phyloP scores from a whole-genome alignment of 2,888 invertebrate species.

The Flexamia atlantica region DNA sequence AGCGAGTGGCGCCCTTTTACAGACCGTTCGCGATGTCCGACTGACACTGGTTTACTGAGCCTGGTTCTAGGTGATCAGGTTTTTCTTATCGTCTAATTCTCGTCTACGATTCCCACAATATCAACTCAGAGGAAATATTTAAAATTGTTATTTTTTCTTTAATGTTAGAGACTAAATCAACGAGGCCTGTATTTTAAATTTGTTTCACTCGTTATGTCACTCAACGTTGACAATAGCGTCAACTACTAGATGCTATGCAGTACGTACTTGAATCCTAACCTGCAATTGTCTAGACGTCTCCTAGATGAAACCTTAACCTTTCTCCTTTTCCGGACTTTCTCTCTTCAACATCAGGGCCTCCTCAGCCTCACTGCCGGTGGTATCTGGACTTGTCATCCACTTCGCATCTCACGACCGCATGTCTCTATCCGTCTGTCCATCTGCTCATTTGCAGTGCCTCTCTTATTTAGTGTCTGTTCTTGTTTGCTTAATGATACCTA shows the following conservation, averaged over 20 bases:
- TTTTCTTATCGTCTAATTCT: background rate
- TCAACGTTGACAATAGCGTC: too few relatives aligned
- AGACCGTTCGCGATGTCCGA: background rate
- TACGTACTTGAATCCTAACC: too few relatives aligned
- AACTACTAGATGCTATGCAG: too few relatives aligned
- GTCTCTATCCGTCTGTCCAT: slow-evolving; percentile 48
- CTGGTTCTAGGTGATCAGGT: background rate
- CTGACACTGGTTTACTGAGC: background rate
- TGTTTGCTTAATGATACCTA: slow-evolving; percentile 52
- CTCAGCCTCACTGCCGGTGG: background rate
- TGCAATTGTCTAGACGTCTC: too few relatives aligned
- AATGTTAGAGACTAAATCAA: too few relatives aligned
- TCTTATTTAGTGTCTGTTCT: slow-evolving; percentile 45
- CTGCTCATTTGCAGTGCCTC: slow-evolving; percentile 54
- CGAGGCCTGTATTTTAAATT: too few relatives aligned
- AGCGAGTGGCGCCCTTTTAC: background rate
- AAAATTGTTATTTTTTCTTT: too few relatives aligned
- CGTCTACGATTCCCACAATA: too few relatives aligned
- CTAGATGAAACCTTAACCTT: too few relatives aligned
- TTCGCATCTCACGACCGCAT: slow-evolving; percentile 41
- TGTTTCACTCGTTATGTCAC: too few relatives aligned
- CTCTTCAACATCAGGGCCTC: background rate
- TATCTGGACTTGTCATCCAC: slow-evolving; percentile 52
- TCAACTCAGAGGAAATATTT: too few relatives aligned
- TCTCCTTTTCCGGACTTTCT: background rate